Evolutionary conservation across 1,140 invertebrate species (phyloP), one percentile per base, ranked within the genome.

Genomic region (Zelostemma sp.): DNA sequence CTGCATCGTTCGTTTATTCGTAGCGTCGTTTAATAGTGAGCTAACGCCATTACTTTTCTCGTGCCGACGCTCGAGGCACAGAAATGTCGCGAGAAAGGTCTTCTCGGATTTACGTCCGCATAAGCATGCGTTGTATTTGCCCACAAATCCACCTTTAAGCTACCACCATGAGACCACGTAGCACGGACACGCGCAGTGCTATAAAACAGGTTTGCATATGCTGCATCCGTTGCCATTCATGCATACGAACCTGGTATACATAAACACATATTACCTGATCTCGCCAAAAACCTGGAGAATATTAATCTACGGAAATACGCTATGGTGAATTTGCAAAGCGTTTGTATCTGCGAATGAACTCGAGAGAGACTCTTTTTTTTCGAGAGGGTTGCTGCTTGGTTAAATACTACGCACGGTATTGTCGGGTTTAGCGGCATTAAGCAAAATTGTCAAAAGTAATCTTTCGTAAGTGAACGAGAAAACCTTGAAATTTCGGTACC

Each of bases 91-190:
- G 62, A 35, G 47, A 69, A 64, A 61, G 62, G 62, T 71, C 58
- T 66, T 66, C 62, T 62, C 62, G 68, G 68, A 70, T 70, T 65
- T 70, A 71, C 68, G 62, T 71, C 62, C 48, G 62, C 61, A 61
- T 64, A 61, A 70, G 67, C 61, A 61, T 48, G 67, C 67, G 60
- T 60, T 63, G 55, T 63, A 56, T 65, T 65, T 58, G 47, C 51
- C 68, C 61, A 21, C 61, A 70, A 70, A 70, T 70, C 60, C 68
- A 65, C 47, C 68, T 57, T 65, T 70, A 58, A 70, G 61, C 68
- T 47, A 41, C 57, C 66, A 40, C 60, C 66, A 56, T 35, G 49
- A 59, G 56, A 69, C 67, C 67, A 56, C 45, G 53, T 51, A 67
- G 5, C 49, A 15, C 38, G 65, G 48, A 62, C 59, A 58, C 66